These are phyloP conservation scores for Dryocosmus kuriphilus DNA, from an alignment of 2,888 invertebrate genomes.

Conservation along the genomic window DNA sequence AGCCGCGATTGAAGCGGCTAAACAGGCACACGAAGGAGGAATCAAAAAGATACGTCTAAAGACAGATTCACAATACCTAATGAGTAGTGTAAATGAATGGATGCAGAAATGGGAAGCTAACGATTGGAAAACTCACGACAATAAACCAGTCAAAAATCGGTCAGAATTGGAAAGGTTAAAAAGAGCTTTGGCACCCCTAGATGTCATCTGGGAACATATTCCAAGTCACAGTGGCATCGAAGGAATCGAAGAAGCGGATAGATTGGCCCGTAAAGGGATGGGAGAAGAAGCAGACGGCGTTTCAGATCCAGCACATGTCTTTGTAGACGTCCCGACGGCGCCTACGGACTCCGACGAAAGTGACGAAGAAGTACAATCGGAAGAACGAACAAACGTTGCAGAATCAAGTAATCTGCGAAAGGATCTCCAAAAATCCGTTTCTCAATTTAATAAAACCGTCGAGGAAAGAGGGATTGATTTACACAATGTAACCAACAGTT, in stretches of 20 bases:
- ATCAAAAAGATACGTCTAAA: constrained; percentile 6
- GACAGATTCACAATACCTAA: constrained; percentile 40
- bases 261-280: constrained; percentile 86
- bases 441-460: too few relatives aligned
- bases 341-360: too few relatives aligned
- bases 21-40: background rate
- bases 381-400: too few relatives aligned
- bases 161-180: background rate
- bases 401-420: too few relatives aligned
- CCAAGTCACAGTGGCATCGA: constrained; percentile 88
- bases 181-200: background rate
- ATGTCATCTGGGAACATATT: constrained; percentile 80
- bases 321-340: too few relatives aligned
- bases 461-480: too few relatives aligned
- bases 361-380: too few relatives aligned
- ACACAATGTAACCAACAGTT: too few relatives aligned
- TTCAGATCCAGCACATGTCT: too few relatives aligned
- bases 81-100: background rate
- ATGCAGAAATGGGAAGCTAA: constrained; percentile 8
- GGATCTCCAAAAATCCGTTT: too few relatives aligned
- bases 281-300: too few relatives aligned
- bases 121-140: constrained; percentile 23
- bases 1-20: constrained; percentile 21
- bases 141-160: constrained; percentile 3
- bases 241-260: constrained; percentile 97